Conservation (phyloP, 2,797 vertebrate species). For the Lerista edwardsae region DNA sequence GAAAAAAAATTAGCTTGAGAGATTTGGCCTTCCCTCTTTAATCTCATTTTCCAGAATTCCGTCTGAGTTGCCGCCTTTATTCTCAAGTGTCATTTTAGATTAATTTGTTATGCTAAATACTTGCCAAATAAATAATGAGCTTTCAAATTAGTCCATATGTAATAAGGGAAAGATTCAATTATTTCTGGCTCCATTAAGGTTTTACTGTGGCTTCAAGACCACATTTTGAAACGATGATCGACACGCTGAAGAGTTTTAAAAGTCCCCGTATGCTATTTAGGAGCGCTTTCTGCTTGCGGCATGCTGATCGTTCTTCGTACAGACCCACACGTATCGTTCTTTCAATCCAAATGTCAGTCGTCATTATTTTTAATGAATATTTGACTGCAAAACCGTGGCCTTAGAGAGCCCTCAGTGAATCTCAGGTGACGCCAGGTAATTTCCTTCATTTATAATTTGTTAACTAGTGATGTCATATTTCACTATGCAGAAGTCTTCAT, state of each 20-base stretch:
- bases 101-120: conserved; percentile 67
- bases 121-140: conserved; percentile 69
- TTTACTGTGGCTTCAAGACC: conserved; percentile 43
- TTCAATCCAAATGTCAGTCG: not conserved
- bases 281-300: conserved; percentile 9
- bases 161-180: conserved; percentile 66
- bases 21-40: conserved; percentile 29
- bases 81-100: conserved; percentile 60
- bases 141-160: conserved; percentile 58
- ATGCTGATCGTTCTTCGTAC: not conserved
- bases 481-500: not conserved
- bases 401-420: not conserved
- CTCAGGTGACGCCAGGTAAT: conserved; percentile 16
- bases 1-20: conserved; percentile 7
- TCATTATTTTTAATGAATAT: conserved; percentile 33
- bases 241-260: conserved; percentile 29
- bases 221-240: conserved; percentile 41
- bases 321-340: not conserved
- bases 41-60: conserved; percentile 54
- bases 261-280: conserved; percentile 24
- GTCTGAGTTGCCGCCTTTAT: conserved; percentile 49
- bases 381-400: conserved; percentile 6
- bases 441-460: conserved; percentile 30
- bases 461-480: conserved; percentile 7
- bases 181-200: conserved; percentile 60